Evolutionary conservation across 1,140 invertebrate species (phyloP).

Genomic region (Trachelipus rathkii): DNA sequence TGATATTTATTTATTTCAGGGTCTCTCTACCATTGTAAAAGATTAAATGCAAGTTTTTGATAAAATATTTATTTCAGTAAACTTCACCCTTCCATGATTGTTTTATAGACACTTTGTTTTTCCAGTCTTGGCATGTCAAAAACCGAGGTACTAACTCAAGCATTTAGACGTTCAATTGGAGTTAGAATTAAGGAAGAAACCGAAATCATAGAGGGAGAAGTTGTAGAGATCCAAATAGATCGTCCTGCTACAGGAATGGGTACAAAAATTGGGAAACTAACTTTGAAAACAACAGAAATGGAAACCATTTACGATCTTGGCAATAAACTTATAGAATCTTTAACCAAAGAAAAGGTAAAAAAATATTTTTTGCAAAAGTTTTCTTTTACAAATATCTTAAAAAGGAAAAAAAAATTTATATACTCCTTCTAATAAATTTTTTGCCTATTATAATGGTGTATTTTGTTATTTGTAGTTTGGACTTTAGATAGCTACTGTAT

Average conservation of each 20-base stretch:
- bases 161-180: constrained; percentile 94
- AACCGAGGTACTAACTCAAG: constrained; percentile 95
- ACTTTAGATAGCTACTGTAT: too few species aligned
- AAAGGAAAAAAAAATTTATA: too few species aligned
- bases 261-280: constrained; percentile 84
- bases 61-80: too few species aligned
- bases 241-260: constrained; percentile 85
- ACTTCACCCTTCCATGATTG: too few species aligned
- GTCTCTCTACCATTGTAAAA: too few species aligned
- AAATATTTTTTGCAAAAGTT: too few species aligned
- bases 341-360: constrained; percentile 88
- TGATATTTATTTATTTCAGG: too few species aligned
- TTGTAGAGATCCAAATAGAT: constrained; percentile 96
- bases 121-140: constrained; percentile 95
- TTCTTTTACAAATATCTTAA: too few species aligned
- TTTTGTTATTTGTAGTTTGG: too few species aligned
- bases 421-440: too few species aligned
- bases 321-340: constrained; percentile 96
- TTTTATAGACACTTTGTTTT: background rate
- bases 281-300: constrained; percentile 98
- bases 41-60: too few species aligned
- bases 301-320: constrained; percentile 98
- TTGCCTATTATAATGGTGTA: too few species aligned
- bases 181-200: constrained; percentile 98
- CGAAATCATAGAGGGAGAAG: constrained; percentile 98